Evolutionary conservation across 2,888 invertebrate genomes (phyloP).

Genomic region (Teleogryllus oceanicus): DNA sequence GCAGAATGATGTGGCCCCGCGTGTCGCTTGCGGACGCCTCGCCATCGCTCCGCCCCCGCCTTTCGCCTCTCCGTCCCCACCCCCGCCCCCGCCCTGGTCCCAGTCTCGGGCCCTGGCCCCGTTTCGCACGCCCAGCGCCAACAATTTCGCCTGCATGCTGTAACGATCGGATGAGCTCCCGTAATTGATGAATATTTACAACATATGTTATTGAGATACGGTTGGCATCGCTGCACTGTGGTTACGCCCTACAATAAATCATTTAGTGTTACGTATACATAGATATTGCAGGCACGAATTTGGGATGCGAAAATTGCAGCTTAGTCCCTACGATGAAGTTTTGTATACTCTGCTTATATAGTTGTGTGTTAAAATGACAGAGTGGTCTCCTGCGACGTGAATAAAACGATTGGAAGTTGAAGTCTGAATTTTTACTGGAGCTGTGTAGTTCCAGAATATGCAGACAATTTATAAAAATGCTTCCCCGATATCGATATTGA

Average conservation of each 20-base stretch:
- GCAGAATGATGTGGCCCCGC: neutral
- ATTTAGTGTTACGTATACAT: neutral
- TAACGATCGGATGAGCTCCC: conserved; percentile 2
- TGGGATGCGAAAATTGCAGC: neutral
- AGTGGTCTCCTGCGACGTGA: too few species aligned
- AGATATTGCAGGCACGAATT: neutral
- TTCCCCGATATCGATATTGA: too few species aligned
- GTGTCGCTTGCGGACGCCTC: neutral
- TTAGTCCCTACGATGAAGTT: neutral
- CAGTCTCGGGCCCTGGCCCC: neutral
- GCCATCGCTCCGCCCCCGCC: neutral
- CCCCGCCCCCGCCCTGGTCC: neutral
- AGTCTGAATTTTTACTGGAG: too few species aligned
- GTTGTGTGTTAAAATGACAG: too few species aligned
- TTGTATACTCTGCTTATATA: too few species aligned
- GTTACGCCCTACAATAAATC: conserved; percentile 1
- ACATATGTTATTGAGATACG: conserved; percentile 7
- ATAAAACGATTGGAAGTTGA: too few species aligned
- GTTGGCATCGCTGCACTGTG: conserved; percentile 1
- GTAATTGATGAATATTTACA: conserved; percentile 9
- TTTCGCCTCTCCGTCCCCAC: neutral
- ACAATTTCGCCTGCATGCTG: neutral
- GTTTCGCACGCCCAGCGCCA: neutral
- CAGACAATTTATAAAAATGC: too few species aligned
- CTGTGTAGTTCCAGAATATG: too few species aligned